These are phyloP conservation scores for Sylvia atricapilla DNA, from an alignment of 2,113 vertebrate genomes.

Conservation along the genomic window DNA sequence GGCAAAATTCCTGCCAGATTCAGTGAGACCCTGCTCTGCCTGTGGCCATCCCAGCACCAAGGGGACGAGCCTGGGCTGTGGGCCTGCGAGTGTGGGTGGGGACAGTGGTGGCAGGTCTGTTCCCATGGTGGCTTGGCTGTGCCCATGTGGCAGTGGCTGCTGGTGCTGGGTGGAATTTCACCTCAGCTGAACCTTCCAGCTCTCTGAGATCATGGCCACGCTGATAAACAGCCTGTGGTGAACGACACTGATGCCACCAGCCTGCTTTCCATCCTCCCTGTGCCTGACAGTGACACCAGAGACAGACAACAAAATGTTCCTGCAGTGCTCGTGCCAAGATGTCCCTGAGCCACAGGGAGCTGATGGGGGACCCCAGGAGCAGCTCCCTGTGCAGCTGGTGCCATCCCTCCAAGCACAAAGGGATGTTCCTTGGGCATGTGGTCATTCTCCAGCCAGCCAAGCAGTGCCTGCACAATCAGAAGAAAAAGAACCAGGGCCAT, in stretches of 20 bases:
- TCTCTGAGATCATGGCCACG: neutral
- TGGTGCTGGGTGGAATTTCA: neutral
- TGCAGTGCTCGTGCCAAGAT: neutral
- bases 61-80: neutral
- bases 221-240: neutral
- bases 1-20: neutral
- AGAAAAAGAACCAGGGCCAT: neutral
- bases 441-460: neutral
- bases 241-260: neutral
- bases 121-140: neutral
- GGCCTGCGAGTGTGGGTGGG: neutral
- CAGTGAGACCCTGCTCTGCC: fast-evolving
- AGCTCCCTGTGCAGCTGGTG: neutral
- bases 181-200: neutral
- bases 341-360: neutral
- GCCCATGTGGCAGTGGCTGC: neutral
- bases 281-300: neutral
- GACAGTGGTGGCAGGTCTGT: neutral
- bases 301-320: neutral
- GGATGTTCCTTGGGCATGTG: neutral
- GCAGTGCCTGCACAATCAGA: neutral
- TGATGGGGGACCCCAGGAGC: neutral
- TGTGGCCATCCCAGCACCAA: neutral
- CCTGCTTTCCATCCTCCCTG: neutral
- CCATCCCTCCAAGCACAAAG: neutral